Conservation (phyloP, 2,113 vertebrate species). For the Nyctereutes procyonoides region DNA sequence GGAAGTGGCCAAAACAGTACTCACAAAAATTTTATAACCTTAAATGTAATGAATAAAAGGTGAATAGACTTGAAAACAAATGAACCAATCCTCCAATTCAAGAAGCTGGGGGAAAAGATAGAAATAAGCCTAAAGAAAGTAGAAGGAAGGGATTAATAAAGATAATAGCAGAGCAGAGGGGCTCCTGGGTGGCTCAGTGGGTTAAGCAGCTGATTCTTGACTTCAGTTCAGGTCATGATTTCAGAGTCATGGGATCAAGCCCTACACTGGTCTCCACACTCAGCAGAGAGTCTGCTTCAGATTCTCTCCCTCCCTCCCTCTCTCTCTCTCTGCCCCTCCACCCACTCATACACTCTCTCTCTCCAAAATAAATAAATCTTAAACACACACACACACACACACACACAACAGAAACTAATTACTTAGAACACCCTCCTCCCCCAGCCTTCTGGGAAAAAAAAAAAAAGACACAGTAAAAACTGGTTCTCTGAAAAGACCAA, state of each 20-base stretch:
- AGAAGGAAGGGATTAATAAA: slow-evolving; percentile 50
- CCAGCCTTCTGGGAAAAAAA: too few relatives aligned
- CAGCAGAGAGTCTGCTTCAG: not conserved
- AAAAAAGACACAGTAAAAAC: not conserved
- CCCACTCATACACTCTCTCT: not conserved
- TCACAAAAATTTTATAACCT: not conserved
- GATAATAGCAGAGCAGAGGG: not conserved
- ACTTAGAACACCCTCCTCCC: not conserved
- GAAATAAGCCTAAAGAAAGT: not conserved
- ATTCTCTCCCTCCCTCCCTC: not conserved
- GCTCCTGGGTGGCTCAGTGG: not conserved
- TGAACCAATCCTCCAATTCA: not conserved
- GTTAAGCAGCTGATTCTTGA: not conserved
- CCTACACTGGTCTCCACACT: not conserved
- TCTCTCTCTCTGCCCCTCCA: not conserved
- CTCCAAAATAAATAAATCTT: not conserved
- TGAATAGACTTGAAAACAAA: not conserved
- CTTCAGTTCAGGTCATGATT: not conserved
- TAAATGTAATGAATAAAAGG: not conserved
- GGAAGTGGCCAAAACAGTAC: not conserved
- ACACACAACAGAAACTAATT: slow-evolving; percentile 33
- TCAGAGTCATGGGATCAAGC: not conserved
- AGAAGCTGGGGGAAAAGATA: not conserved
- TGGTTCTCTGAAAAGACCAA: slow-evolving; percentile 36
- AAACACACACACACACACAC: too few relatives aligned